Evolutionary conservation across 2,797 vertebrate species (phyloP).

Genomic region (Eutrigla gurnardus): DNA sequence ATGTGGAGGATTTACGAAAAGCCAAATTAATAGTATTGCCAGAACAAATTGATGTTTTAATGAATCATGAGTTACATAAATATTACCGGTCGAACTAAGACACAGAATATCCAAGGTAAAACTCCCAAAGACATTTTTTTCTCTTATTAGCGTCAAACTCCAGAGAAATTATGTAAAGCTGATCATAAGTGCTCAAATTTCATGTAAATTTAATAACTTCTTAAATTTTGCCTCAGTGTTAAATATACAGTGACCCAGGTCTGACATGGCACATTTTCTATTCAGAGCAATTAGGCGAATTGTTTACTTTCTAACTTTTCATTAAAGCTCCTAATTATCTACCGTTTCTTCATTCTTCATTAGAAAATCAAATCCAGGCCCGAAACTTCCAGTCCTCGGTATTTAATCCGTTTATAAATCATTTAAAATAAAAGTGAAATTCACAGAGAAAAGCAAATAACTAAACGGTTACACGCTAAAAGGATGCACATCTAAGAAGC

Average conservation of each 20-base stretch:
- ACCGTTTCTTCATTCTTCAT: neutral
- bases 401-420: constrained; percentile 13
- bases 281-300: neutral
- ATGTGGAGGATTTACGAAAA: constrained; percentile 17
- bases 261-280: constrained; percentile 13
- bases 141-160: constrained; percentile 17
- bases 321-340: constrained; percentile 4
- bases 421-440: constrained; percentile 3
- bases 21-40: constrained; percentile 7
- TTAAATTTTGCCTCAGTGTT: neutral
- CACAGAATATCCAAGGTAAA: constrained; percentile 35
- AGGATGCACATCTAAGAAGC: constrained; percentile 4
- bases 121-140: constrained; percentile 7
- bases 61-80: constrained; percentile 24
- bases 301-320: constrained; percentile 6
- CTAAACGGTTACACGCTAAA: neutral
- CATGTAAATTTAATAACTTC: constrained; percentile 33
- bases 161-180: constrained; percentile 37
- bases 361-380: neutral
- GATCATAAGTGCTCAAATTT: constrained; percentile 26
- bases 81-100: constrained; percentile 8
- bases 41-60: constrained; percentile 29
- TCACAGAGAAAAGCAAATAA: neutral
- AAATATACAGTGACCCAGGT: neutral
- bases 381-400: neutral